A percentile compares a stretch with the other conserved stretches of the same genome.
Conservation (phyloP, 2,888 invertebrate genomes). For the Oxyscelio sp. region DNA sequence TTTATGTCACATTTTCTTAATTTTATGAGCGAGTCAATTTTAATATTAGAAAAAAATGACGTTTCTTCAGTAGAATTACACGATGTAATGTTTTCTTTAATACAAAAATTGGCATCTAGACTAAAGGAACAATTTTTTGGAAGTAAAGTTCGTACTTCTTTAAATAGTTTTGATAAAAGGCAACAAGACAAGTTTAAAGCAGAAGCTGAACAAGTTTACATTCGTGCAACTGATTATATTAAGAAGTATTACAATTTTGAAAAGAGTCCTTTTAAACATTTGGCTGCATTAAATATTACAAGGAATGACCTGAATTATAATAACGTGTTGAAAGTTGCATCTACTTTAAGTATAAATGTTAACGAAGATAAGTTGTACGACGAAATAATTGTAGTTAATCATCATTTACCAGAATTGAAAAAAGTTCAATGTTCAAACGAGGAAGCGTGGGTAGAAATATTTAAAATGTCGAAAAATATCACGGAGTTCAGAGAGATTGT, state of each 20-base stretch:
- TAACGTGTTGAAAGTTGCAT: neutral
- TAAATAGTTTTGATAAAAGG: neutral
- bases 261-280: neutral
- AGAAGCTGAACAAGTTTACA: neutral
- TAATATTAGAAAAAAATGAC: neutral
- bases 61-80: neutral
- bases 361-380: constrained; percentile 8
- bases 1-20: neutral
- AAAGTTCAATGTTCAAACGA: neutral
- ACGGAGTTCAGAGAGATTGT: constrained; percentile 13
- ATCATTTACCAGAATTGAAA: neutral
- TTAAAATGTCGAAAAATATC: neutral
- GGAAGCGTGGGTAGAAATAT: constrained; percentile 5
- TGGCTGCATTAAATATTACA: neutral
- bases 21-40: neutral
- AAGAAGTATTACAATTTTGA: neutral
- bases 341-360: constrained; percentile 2
- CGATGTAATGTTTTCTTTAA: neutral
- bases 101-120: no score
- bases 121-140: neutral
- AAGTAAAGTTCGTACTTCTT: neutral
- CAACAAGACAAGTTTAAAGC: neutral
- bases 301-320: constrained; percentile 2
- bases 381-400: constrained; percentile 1
- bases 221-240: neutral